These are phyloP conservation scores for Cnemophilus loriae DNA, from an alignment of 2,113 vertebrate species.

Conservation along the genomic window DNA sequence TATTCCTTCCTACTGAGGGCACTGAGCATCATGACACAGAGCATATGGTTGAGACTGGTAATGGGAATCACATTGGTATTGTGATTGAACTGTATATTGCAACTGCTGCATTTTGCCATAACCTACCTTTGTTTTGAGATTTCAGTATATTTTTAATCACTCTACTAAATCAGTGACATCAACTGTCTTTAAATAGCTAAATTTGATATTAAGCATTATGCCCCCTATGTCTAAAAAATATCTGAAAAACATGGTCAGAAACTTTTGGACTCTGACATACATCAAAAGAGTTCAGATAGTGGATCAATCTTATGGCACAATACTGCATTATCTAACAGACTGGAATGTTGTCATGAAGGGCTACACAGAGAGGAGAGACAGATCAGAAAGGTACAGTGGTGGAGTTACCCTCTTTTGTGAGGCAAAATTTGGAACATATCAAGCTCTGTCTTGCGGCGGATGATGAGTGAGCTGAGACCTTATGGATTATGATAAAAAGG, in stretches of 20 bases:
- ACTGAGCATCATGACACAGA: background rate
- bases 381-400: background rate
- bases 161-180: background rate
- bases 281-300: background rate
- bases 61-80: background rate
- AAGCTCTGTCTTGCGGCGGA: background rate
- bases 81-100: background rate
- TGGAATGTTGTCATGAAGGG: background rate
- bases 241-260: background rate
- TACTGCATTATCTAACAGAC: background rate
- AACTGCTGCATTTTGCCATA: background rate
- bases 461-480: background rate
- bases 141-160: background rate
- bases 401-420: background rate
- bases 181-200: background rate
- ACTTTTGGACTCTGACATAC: too few species aligned
- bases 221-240: background rate
- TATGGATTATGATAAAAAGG: background rate
- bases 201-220: background rate
- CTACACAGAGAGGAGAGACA: background rate
- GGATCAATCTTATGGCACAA: background rate
- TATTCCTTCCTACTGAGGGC: background rate
- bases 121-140: background rate
- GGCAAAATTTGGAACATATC: too few species aligned
- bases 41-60: accelerated